A percentile compares a stretch with the other conserved stretches of the same genome.
Evolutionary conservation across 2,888 invertebrate species (phyloP).

Genomic region (Morpho achilles): DNA sequence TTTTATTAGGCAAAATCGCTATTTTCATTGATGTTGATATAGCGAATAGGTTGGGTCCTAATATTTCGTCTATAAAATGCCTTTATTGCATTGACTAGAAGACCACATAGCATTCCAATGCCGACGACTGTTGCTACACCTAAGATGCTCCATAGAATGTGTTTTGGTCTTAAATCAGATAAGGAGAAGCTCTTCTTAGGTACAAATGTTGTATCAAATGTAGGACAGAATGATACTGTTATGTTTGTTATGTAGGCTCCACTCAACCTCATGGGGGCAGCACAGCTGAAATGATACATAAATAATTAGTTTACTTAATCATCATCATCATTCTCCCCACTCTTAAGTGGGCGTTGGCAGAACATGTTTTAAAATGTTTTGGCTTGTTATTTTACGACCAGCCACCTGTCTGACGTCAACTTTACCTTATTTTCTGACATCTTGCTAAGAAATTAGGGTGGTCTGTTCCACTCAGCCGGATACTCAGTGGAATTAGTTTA

Average conservation of each 20-base stretch:
- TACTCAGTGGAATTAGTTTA: too few relatives aligned
- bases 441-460: too few relatives aligned
- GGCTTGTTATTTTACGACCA: too few relatives aligned
- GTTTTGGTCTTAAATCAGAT: constrained; percentile 57
- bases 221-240: constrained; percentile 58
- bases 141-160: constrained; percentile 66
- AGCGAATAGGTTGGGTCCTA: constrained; percentile 57
- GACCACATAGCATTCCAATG: constrained; percentile 60
- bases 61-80: constrained; percentile 55
- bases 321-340: too few relatives aligned
- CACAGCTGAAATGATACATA: constrained; percentile 54
- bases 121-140: constrained; percentile 58
- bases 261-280: constrained; percentile 63
- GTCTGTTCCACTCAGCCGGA: too few relatives aligned
- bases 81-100: constrained; percentile 56
- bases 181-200: constrained; percentile 47
- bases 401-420: too few relatives aligned
- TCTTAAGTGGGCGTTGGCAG: too few relatives aligned
- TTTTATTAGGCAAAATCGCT: constrained; percentile 53
- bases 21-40: constrained; percentile 56
- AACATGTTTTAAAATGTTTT: too few relatives aligned
- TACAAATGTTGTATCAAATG: constrained; percentile 53
- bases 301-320: too few relatives aligned
- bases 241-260: constrained; percentile 65
- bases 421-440: too few relatives aligned